Percentiles rank a stretch among this genome's conserved stretches.
phyloP scores from a whole-genome alignment of 2,797 vertebrate genomes.

The Pangasius larnaudii region DNA sequence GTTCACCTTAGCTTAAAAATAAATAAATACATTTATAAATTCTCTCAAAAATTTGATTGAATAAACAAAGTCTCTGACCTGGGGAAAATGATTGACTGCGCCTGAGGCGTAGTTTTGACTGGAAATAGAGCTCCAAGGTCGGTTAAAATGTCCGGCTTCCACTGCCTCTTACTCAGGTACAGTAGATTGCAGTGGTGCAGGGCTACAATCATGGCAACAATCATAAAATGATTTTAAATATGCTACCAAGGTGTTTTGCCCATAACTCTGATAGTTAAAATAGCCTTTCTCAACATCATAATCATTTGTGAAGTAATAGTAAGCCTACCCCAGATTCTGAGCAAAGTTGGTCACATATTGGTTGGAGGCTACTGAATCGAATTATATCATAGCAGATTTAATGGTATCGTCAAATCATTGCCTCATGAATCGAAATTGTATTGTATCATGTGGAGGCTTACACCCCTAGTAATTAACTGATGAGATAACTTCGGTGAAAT shows the following conservation, averaged over 20 bases:
- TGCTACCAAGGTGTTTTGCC: not conserved
- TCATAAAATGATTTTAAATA: not conserved
- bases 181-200: not conserved
- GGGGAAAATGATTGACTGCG: not conserved
- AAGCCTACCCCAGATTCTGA: not conserved
- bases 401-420: not conserved
- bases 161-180: not conserved
- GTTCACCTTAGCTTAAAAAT: not conserved
- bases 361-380: not conserved
- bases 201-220: not conserved
- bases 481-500: not conserved
- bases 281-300: not conserved
- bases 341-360: not conserved
- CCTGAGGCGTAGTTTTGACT: not conserved
- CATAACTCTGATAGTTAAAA: not conserved
- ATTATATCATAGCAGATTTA: not conserved
- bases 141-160: not conserved
- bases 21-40: not conserved
- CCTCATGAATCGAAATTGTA: not conserved
- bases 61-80: not conserved
- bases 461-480: not conserved
- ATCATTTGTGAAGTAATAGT: not conserved
- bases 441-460: not conserved
- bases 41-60: not conserved
- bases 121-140: not conserved